Base-by-base conservation (phyloP, 2,113 vertebrate species). In the Lophotis ruficrista region DNA sequence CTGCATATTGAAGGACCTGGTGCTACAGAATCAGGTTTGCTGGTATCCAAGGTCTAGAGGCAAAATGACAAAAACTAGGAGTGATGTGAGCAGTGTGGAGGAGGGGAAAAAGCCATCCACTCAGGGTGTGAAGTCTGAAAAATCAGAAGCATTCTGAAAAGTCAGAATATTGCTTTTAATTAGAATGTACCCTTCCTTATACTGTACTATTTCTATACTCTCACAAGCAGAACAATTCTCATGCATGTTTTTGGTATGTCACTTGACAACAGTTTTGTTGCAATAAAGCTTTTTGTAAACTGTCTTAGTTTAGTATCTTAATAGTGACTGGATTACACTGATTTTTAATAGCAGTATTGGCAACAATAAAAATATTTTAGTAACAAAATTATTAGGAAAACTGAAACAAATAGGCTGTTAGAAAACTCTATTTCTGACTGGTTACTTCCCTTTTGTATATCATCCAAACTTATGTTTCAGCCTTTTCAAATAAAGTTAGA, bases 11-110 rank as follows among this genome's bases (percentile, higher is more conserved):
- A 87, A 37, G 9, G 3, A 24, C 79, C 47, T 57, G 35, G 9
- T 65, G 12, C 24, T 83, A 31, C 28, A 62, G 14, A n/a, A 28
- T 43, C 27, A 48, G 27, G 4, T 37, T 57, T 58, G 30, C 14
- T 57, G 15, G 5, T 56, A 35, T 43, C 15, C 6, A 14, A 20
- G 7, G 15, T 94, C 22, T 50, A 53, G 28, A 81, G n/a, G 33
- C 48, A 84, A 76, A 87, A 77, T 56, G 22, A 45, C 18, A 57
- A 23, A 90, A 76, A 41, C 2, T 28, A 27, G 18, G 31, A 33
- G 27, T 2, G 0, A 13, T 35, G 5, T 37, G 20, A 13, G 19
- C 25, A 27, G 5, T 9, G 4, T 12, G 4, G n/a, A 18, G 28
- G 30, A 5, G 13, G 12, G 2, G 0, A 7, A 27, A 10, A 12